These are phyloP conservation scores for Hexactinellida sp. DNA, from an alignment of 37 sponge, comb jelly and placozoan genomes.

Conservation along the genomic window DNA sequence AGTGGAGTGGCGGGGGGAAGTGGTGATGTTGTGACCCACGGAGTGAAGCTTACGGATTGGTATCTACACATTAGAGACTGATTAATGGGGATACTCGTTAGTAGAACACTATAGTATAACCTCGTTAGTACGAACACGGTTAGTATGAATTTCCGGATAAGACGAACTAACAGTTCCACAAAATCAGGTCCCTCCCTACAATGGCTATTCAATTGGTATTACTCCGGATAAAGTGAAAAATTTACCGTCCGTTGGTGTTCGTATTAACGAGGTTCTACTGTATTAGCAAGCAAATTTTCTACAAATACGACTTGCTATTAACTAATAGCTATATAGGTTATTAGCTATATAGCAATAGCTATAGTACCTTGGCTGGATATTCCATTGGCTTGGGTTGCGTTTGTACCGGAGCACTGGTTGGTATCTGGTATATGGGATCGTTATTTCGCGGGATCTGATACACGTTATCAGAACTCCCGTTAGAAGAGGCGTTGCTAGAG, in stretches of 20 bases:
- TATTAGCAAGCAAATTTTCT: too few species aligned
- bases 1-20: not conserved
- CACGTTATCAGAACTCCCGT: not conserved
- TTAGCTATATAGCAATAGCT: too few species aligned
- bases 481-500: not conserved
- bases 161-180: not conserved
- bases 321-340: too few species aligned
- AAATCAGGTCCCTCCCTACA: too few species aligned
- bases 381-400: not conserved
- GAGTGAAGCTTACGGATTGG: not conserved
- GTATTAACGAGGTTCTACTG: not conserved
- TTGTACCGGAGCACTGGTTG: not conserved
- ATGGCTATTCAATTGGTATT: too few species aligned
- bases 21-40: not conserved
- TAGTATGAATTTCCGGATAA: not conserved
- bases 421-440: constrained; percentile 1
- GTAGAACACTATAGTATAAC: too few species aligned
- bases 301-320: too few species aligned
- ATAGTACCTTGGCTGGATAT: too few species aligned
- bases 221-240: too few species aligned
- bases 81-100: not conserved
- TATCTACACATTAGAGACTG: not conserved
- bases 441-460: constrained; percentile 8
- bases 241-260: not conserved
- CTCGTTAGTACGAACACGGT: not conserved